phyloP scores from a whole-genome alignment of 2,888 invertebrate species.

The Peribatodes rhomboidaria region DNA sequence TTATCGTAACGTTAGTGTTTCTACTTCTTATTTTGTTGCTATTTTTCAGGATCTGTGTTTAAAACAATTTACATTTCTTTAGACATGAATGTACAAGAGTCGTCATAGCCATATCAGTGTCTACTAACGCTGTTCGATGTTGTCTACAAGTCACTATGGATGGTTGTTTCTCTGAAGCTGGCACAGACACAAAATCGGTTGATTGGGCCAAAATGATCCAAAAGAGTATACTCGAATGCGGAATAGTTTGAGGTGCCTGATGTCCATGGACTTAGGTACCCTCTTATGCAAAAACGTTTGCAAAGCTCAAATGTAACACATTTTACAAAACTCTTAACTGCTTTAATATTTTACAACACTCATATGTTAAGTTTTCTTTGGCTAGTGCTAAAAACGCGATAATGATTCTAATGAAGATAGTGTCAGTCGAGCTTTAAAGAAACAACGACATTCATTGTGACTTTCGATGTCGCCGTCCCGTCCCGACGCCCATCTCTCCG shows the following conservation, averaged over 20 bases:
- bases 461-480: conserved; percentile 50
- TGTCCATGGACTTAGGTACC: no score
- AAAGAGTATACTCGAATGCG: no score
- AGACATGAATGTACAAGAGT: conserved; percentile 3
- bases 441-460: not conserved
- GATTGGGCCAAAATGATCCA: no score
- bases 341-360: no score
- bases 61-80: not conserved
- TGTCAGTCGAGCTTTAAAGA: not conserved
- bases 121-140: conserved; percentile 37
- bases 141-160: conserved; percentile 18
- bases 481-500: conserved; percentile 37
- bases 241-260: no score
- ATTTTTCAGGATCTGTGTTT: conserved; percentile 7
- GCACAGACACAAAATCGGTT: not conserved
- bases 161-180: conserved; percentile 44
- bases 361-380: no score
- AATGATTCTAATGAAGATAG: not conserved
- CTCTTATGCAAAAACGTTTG: no score
- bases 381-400: no score
- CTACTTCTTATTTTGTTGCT: conserved; percentile 1
- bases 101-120: conserved; percentile 38
- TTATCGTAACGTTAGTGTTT: not conserved
- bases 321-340: no score
- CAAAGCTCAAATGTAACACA: no score